Evolutionary conservation across 2,888 invertebrate species (phyloP), one percentile per base, ranked within the genome.

Genomic region (Cerceris rybyensis): DNA sequence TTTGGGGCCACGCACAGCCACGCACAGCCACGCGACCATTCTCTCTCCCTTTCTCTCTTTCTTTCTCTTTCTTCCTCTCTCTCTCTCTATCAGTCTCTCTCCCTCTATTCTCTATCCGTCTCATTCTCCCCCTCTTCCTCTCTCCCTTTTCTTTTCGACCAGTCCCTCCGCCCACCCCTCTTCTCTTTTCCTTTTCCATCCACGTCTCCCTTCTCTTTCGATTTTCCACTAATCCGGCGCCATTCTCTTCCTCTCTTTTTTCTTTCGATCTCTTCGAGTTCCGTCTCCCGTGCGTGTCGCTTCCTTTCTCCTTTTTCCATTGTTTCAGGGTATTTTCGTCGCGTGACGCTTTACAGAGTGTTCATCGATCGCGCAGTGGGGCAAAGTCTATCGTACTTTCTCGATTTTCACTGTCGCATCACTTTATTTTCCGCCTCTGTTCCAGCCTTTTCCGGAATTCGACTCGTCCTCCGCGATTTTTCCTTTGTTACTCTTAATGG

Each of bases 1-100:
- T 87, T 91, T 88, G 89, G 91, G 90, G 89, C 88, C 91, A 90
- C 87, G 91, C 92, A 84, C 92, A 84, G 28, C 28, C 28, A 28
- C 28, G 28, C 28, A 28, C 79, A 87, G 91, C 86, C 88, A 86
- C 90, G 88, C 89, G 82, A 87, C 85, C 83, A 67, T 84, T 84
- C 80, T 79, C 80, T 76, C 77, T 75, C 72, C 71, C 52, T 70
- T 50, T 73, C 39, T 57, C 54, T 39, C 8, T 42, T 7, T 16
- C 11, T 41, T 7, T 59, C 49, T 39, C 65, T 74, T 54, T 17
- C 46, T 66, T 16, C 42, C 58, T n/a, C 68, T 28, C 42, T 8
- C 63, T 64, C 16, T 52, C n/a, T 42, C 55, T 70, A 67, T 28
- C 9, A 49, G 16, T 43, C 14, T 52, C 39, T 52, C 60, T 42